Conservation (phyloP, 2,888 invertebrate genomes). For the Cybosia mesomella region DNA sequence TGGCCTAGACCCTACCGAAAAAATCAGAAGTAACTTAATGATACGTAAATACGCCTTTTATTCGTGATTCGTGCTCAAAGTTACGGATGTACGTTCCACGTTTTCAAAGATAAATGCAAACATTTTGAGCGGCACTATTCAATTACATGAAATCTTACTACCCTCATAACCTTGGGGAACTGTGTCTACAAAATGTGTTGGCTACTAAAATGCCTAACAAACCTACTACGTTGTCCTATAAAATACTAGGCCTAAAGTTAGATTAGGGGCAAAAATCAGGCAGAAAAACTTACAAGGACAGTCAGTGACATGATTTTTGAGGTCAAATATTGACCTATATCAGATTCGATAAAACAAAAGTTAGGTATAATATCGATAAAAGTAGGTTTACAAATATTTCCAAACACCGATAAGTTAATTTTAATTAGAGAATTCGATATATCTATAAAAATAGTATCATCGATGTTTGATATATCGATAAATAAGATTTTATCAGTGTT, state of each 20-base stretch:
- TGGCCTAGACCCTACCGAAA: no score
- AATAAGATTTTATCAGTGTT: no score
- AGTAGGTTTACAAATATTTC: background rate
- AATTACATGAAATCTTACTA: background rate
- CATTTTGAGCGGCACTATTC: background rate
- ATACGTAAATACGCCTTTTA: no score
- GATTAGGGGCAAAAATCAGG: background rate
- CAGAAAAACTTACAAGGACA: background rate
- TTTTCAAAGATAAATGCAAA: background rate
- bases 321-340: background rate
- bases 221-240: background rate
- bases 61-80: background rate
- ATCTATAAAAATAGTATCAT: background rate
- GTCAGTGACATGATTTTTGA: slow-evolving; percentile 1
- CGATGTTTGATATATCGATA: background rate
- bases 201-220: background rate
- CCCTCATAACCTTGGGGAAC: background rate
- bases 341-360: slow-evolving; percentile 12
- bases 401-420: background rate
- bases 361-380: slow-evolving; percentile 9
- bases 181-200: no score
- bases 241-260: background rate
- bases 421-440: background rate
- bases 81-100: background rate
- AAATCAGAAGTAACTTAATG: no score